Evolutionary conservation across 2,888 invertebrate species (phyloP).

Genomic region (Athripsodes cinereus): DNA sequence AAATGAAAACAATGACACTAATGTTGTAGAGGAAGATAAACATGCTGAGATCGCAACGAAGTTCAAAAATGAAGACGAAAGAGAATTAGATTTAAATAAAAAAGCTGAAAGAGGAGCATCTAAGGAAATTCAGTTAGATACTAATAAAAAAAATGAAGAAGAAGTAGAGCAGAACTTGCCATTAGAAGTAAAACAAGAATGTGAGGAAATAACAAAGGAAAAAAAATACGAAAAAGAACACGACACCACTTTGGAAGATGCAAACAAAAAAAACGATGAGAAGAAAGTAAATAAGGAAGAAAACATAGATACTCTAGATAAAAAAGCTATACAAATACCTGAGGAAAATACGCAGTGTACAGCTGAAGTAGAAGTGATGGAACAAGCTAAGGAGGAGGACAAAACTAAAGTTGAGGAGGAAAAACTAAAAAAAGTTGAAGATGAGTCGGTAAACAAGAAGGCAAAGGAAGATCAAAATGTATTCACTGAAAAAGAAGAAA

Average conservation of each 20-base stretch:
- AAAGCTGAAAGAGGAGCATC: not conserved
- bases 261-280: conserved; percentile 22
- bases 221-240: conserved; percentile 21
- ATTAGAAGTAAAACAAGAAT: conserved; percentile 8
- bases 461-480: conserved; percentile 16
- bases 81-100: not conserved
- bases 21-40: not conserved
- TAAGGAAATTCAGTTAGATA: conserved; percentile 13
- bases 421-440: not conserved
- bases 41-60: not conserved
- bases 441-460: conserved; percentile 5
- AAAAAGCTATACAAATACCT: conserved; percentile 13
- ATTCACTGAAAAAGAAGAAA: conserved; percentile 19
- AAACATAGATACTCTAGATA: conserved; percentile 22
- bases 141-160: not conserved
- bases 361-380: conserved; percentile 22
- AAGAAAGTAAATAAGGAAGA: conserved; percentile 8
- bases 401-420: conserved; percentile 16
- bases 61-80: not conserved
- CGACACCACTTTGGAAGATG: conserved; percentile 15
- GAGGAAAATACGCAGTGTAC: conserved; percentile 22
- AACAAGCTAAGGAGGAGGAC: conserved; percentile 14
- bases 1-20: not conserved
- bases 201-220: conserved; percentile 9
- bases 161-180: not conserved